Base-by-base conservation (phyloP, 1,140 invertebrate species). In the Apis florea region DNA sequence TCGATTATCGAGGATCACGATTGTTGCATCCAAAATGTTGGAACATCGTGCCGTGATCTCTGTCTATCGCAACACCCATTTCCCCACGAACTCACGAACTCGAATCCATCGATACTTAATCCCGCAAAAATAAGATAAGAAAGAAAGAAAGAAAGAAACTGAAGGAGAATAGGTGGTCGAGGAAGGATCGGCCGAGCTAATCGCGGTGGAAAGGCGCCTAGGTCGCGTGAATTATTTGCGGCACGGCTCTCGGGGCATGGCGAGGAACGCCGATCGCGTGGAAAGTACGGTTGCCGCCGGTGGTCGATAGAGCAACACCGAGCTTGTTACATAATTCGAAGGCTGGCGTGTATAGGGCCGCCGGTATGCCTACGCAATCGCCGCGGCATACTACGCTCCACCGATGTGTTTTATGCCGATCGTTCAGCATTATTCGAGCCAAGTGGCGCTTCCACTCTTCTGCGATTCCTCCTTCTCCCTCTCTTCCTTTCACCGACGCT, bases 321-420 rank as follows among this genome's bases (percentile, higher is more conserved):
- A 51, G 51, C n/a, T 72, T 51, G 70, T 79, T 73, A 79, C 53
- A 74, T 74, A 80, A 80, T 74, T 74, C n/a, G 70, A 80, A 80
- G 71, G 78, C 61, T 80, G 67, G 26, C 31, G 26, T 47, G 15
- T 21, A 26, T 2, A 19, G 26, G 40, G 24, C 15, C 40, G 58
- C 69, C 49, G 64, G 53, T 61, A 61, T 73, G 77, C 68, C 70
- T 74, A 58, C 71, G 31, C 61, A 58, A 80, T 80, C 78, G 51
- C 17, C 61, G 17, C 49, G 40, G 47, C 31, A 6, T 40, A 40
- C 31, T 40, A 40, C 31, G 47, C 64, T 31, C 66, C 21, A 19
- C 9, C 56, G 77, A 49, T n/a, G 31, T 47, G 51, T 73, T 66
- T 73, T 66, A 73, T 24, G 40, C 51, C 58, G 70, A 56, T 71